A percentile compares a stretch with the other conserved stretches of the same genome.
Conservation (phyloP, 1,140 invertebrate genomes). For the Macrobrachium nipponense region DNA sequence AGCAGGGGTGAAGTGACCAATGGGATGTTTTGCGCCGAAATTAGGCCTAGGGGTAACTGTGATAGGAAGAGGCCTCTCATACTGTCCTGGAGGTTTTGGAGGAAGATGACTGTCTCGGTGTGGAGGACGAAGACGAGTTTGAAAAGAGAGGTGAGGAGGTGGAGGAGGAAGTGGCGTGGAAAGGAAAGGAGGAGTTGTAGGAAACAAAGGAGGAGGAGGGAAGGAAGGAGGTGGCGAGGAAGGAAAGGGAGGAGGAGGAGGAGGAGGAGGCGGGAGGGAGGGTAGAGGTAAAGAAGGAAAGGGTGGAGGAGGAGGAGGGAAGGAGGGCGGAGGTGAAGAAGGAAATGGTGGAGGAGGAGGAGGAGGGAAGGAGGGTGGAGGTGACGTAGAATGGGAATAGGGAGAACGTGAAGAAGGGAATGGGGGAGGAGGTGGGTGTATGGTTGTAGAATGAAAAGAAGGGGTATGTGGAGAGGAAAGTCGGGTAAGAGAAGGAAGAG, state of each 20-base stretch:
- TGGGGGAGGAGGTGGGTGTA: neutral
- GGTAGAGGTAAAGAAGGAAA: neutral
- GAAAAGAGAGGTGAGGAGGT: neutral
- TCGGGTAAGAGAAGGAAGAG: neutral
- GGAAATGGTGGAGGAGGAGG: neutral
- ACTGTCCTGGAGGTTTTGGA: neutral
- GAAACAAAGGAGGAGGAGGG: neutral
- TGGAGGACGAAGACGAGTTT: neutral
- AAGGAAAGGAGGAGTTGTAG: neutral
- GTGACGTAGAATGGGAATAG: neutral
- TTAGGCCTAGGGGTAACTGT: too few relatives aligned
- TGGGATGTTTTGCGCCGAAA: too few relatives aligned
- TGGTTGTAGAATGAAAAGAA: neutral
- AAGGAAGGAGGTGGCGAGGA: neutral
- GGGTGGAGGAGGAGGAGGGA: neutral
- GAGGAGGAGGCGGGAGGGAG: neutral
- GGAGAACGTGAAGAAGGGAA: neutral
- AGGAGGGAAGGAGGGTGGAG: neutral
- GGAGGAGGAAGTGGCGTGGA: neutral
- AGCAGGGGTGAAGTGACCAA: too few relatives aligned
- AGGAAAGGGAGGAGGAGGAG: neutral
- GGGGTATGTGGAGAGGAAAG: neutral
- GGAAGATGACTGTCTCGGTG: neutral
- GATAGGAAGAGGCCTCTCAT: neutral
- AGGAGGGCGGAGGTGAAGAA: neutral